Base-by-base conservation (phyloP, 2,113 vertebrate species). In the Etheostoma spectabile region DNA sequence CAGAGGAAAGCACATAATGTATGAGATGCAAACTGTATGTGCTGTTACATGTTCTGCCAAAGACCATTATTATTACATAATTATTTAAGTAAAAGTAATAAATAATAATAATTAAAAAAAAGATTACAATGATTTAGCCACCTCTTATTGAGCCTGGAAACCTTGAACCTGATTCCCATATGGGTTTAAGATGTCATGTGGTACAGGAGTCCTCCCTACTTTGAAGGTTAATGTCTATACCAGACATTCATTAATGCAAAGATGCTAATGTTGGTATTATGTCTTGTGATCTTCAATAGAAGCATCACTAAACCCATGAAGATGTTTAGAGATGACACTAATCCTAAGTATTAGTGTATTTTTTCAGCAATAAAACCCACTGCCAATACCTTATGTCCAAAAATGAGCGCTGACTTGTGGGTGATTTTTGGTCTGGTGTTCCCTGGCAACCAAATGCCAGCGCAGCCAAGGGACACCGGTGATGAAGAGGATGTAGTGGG, bases 371-470 rank as follows among this genome's bases (percentile, higher is more conserved):
- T 30, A 59, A 52, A 51, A 66, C 42, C 60, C 18, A 16, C 18
- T 52, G 61, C 52, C 61, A 52, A 51, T 12, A 73, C 33, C 53
- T 22, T 66, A 35, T 55, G 51, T 49, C 48, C 70, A 83, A 90
- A 92, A 86, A 71, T 49, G 82, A 86, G 77, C 49, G 8, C 64
- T 64, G 42, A 33, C 38, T 73, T 60, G 65, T 74, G 60, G 64
- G 80, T 38, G 61, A 66, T 53, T 72, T 84, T 79, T 66, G 48
- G 57, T 64, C 71, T 18, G 59, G 59, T 73, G 90, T 92, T 93
- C 71, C 91, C 85, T 89, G 83, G 92, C 89, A 92, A 92, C 89
- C 67, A 77, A 74, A 86, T 62, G 55, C 78, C 81, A 68, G 61
- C 22, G 64, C 74, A 83, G 65, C 76, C 76, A 15, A 66, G 60